Evolutionary conservation across 2,888 invertebrate genomes (phyloP), one percentile per base, ranked within the genome.

Genomic region (Noctua janthe): DNA sequence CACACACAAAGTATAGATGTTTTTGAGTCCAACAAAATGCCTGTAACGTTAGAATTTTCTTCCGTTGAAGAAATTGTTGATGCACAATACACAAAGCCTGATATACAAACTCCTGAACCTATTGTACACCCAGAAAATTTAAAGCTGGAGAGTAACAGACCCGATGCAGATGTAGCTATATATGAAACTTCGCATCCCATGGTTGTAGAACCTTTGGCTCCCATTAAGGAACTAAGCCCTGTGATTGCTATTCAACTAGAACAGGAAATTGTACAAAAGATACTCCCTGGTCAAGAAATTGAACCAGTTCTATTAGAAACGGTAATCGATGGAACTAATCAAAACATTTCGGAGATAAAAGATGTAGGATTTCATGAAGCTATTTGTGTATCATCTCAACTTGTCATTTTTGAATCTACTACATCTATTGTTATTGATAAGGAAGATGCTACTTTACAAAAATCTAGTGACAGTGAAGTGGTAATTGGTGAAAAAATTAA

Each of bases 21-120:
- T 71, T 39, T 76, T 3, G 15, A 59, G 23, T 69, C 39, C n/a
- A 83, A 72, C 1, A 49, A 83, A 64, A 74, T 69, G 15, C 67
- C 74, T 49, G 5, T 64, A n/a, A 62, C 29, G 2, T 35, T 74
- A 67, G 62, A 39, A 23, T 62, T 54, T 74, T 62, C 71, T 54
- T 54, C 17, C 51, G 15, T 49, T 39, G 39, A 56, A 47, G 74
- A 83, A 66, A 49, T 54, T 11, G 17, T 71, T 71, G 15, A 74
- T 47, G 11, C 66, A 43, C 43, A 71, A 51, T 76, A 71, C 59
- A 67, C 23, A 1, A 23, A 77, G 1, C 15, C 17, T n/a, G 39
- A 1, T 20, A 1, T 35, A 29, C 43, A 51, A 71, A 23, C 49
- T 43, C 56, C 1, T 47, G 66, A 71, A 66, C 8, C 64, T n/a